Base-by-base conservation (phyloP, 2,888 invertebrate genomes). In the Seira ritae region DNA sequence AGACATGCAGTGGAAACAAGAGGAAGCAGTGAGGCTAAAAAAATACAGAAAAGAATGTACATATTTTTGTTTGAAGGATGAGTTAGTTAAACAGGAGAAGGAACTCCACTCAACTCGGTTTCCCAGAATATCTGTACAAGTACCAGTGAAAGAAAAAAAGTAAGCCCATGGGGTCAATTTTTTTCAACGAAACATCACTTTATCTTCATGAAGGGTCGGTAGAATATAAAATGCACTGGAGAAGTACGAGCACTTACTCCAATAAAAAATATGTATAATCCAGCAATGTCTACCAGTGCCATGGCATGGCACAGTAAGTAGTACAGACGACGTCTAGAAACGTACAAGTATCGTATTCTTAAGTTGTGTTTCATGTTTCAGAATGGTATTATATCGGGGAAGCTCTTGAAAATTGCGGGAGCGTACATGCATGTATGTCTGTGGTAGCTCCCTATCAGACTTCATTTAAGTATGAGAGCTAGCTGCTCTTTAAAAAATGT, bases 161-260 rank as follows among this genome's bases (percentile, higher is more conserved):
- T 82, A 82, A 82, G 69, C 82, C 82, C 82, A 82, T 82, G 82
- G 82, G 82, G 82, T 82, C 82, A 82, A 82, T 82, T 82, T 82
- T 69, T 81, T 82, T 77, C 73, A 77, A 82, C 77, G 82, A 82
- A 82, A 73, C 82, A 82, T 82, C 77, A 82, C 77, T 82, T 82
- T 77, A 82, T 82, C 82, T 82, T 82, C 82, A 77, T 82, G 82
- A 82, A 82, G 82, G 82, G 82, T 82, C 82, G 69, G 50, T 23
- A 20, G 31, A n/a, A 17, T 24, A 68, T 24, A 75, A 50, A 31
- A 31, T 31, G 31, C 31, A 31, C 31, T 31, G 31, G 8, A 31
- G 8, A 31, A 31, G 31, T 31, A 31, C 8, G 31, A 31, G 31
- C 8, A 62, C 17, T 42, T 75, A 74, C 73, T 62, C 71, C 71